phyloP scores from a whole-genome alignment of 2,888 invertebrate species.

The Plagodis dolabraria region DNA sequence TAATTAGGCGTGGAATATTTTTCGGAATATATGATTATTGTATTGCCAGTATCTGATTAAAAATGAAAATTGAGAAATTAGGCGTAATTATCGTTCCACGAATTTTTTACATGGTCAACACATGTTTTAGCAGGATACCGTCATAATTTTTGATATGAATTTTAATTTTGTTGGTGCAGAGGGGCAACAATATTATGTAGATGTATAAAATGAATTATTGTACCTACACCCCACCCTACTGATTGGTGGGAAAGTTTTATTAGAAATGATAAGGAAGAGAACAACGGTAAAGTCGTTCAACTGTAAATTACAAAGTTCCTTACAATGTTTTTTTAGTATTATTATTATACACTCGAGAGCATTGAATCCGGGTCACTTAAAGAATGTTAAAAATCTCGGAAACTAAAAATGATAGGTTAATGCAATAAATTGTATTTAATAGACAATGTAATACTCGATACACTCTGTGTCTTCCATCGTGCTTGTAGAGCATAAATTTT shows the following conservation, averaged over 20 bases:
- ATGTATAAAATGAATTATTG: slow-evolving; percentile 7
- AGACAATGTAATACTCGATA: too few relatives aligned
- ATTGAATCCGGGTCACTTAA: too few relatives aligned
- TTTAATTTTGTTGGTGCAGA: too few relatives aligned
- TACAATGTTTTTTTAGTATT: too few relatives aligned
- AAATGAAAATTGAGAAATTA: slow-evolving; percentile 32
- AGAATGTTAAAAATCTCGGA: too few relatives aligned
- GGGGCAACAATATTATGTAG: neutral
- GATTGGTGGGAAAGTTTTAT: slow-evolving; percentile 4
- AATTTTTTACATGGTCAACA: slow-evolving; percentile 15
- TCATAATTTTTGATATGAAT: neutral
- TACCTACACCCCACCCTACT: slow-evolving; percentile 1
- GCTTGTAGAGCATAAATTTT: too few relatives aligned
- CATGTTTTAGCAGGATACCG: slow-evolving; percentile 17
- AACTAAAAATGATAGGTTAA: too few relatives aligned
- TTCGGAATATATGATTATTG: slow-evolving; percentile 35
- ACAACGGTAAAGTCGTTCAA: too few relatives aligned
- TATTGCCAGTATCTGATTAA: slow-evolving; percentile 35
- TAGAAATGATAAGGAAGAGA: neutral
- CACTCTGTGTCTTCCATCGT: too few relatives aligned
- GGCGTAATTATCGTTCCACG: slow-evolving; percentile 20
- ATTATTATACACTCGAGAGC: too few relatives aligned
- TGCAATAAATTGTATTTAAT: too few relatives aligned
- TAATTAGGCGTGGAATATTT: slow-evolving; percentile 42
- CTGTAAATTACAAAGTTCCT: too few relatives aligned